Evolutionary conservation across 2,113 vertebrate genomes (phyloP), one percentile per base, ranked within the genome.

Genomic region (Argyrosomus japonicus): DNA sequence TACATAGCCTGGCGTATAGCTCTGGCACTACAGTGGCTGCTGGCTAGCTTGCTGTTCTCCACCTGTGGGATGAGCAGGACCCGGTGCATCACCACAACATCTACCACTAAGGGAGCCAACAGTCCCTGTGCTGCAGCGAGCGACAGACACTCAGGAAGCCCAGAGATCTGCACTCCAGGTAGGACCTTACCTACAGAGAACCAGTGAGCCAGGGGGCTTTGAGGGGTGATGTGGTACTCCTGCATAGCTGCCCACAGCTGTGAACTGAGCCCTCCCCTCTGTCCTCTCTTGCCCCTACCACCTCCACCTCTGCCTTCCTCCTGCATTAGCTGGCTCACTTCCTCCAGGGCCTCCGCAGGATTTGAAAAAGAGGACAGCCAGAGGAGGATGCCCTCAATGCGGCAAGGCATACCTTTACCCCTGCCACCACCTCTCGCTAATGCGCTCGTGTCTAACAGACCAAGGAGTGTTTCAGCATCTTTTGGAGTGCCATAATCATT

Each of bases 41-140:
- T 98, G 19, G 95, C 75, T 18, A 87, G 92, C 84, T 92, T 95
- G 89, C 95, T 95, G 87, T 98, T 96, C 90, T 99, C 98, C 75
- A 99, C 98, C 79, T 99, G 98, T 1, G 94, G 92, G 0, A 94
- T 91, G 11, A 99, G 96, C 77, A 99, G 85, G n/a, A 94, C 96
- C 65, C 95, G 95, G 48, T 63, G 94, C 47, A 97, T 94, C 1
- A 97, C 83, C 69, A 97, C 75, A 43, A 93, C 96, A 82, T 99
- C 95, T 17, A 96, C 89, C 77, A 96, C 25, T 51, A 97, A 88
- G 0, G 97, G 95, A 32, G 96, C 75, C 3, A 99, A 88, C 68
- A 91, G 81, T 11, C 96, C 97, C 74, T 80, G 91, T 0, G 93
- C 88, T 36, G 96, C 86, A 40, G 94, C 94, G 40, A 19, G 62